Evolutionary conservation across 1,140 invertebrate genomes (phyloP), one percentile per base, ranked within the genome.

Genomic region (Antheraea mylitta): DNA sequence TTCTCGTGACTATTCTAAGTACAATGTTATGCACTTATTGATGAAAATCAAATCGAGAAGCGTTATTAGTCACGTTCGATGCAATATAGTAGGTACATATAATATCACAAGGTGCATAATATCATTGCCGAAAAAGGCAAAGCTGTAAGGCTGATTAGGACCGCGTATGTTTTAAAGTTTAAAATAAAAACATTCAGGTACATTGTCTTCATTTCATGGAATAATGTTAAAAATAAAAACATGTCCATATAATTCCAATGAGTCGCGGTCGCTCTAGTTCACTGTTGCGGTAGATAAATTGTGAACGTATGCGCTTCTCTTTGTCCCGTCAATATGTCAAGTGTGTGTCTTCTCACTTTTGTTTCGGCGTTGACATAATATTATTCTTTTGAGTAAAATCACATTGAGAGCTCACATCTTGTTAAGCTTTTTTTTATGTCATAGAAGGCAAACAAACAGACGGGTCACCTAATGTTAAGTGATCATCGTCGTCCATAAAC

Each of bases 311-410:
- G 78, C 77, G 65, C 74, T 53, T 86, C 75, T 83, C 85, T 87
- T 88, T 88, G 86, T 90, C 81, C 85, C 78, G 87, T 88, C 86
- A 90, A 88, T 87, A 83, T 85, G 86, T 87, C 87, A 86, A 82
- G 72, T 72, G 71, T 78, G 75, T 72, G 68, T 66, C 76, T 77
- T 70, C 75, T 75, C 70, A 74, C 75, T 67, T 74, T 67, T 69
- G 48, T 75, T 61, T 75, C 70, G 67, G 73, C 66, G 84, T 73
- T 86, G 87, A 89, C 80, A 83, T 81, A 83, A 82, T 74, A 70
- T 66, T 22, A 22, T 58, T 36, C 60, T 61, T 11, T 36, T 22
- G 7, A 53, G 45, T 53, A 53, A 53, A 13, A 53, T 53, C 45
- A 53, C 45, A 13, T 53, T 53, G 0, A 53, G 45, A 53, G 45